phyloP scores from a whole-genome alignment of 2,797 vertebrate species.

The Columba guinea region DNA sequence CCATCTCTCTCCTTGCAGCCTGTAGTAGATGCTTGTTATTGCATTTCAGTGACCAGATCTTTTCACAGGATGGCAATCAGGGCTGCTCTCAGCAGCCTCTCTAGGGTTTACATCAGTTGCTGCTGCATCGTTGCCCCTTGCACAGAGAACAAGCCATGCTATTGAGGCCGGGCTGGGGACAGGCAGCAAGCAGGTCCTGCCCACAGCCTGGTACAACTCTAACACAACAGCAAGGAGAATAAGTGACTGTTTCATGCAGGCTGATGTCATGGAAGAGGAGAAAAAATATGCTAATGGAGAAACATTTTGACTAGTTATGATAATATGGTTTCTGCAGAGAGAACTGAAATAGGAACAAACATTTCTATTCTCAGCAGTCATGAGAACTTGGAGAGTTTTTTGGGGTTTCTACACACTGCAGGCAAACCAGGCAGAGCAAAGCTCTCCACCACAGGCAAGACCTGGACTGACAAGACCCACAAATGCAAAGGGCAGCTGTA shows the following conservation, averaged over 20 bases:
- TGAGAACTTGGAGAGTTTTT: neutral
- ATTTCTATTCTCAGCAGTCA: neutral
- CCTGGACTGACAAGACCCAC: neutral
- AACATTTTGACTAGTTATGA: conserved; percentile 28
- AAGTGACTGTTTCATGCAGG: conserved; percentile 20
- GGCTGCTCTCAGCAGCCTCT: neutral
- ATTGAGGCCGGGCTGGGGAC: neutral
- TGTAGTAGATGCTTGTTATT: neutral
- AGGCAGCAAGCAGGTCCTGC: neutral
- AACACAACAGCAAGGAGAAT: neutral
- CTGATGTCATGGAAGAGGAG: conserved; percentile 31
- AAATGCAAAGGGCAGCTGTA: neutral
- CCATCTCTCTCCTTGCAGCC: neutral
- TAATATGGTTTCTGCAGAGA: neutral
- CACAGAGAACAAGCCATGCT: neutral
- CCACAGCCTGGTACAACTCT: neutral
- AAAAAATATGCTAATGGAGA: conserved; percentile 36
- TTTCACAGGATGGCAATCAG: rapidly evolving
- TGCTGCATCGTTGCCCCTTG: neutral
- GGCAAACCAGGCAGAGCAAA: neutral
- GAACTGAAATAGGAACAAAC: conserved; percentile 34
- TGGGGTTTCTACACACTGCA: neutral
- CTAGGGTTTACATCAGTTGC: neutral
- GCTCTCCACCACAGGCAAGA: neutral
- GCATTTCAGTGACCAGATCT: neutral